Evolutionary conservation across 2,113 vertebrate genomes (phyloP).

Genomic region (Zosterops japonicus): DNA sequence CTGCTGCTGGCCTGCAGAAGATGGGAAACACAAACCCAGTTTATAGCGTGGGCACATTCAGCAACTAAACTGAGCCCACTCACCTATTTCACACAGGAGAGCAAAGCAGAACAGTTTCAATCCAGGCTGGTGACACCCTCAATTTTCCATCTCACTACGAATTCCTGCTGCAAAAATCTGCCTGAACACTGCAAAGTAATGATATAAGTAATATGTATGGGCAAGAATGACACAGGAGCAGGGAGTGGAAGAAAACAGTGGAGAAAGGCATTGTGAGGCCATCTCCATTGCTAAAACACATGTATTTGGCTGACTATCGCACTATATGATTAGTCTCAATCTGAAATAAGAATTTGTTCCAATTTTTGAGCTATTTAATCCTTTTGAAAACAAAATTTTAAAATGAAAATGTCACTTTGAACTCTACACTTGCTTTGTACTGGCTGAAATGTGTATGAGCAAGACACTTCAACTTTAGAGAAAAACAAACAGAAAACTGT

Average conservation of each 20-base stretch:
- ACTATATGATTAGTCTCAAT: neutral
- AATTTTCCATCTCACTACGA: neutral
- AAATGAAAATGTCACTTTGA: neutral
- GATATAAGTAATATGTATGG: neutral
- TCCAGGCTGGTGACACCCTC: neutral
- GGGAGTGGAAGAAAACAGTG: neutral
- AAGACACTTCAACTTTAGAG: neutral
- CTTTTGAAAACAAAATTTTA: neutral
- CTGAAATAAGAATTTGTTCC: neutral
- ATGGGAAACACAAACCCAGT: neutral
- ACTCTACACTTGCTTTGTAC: neutral
- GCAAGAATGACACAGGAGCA: neutral
- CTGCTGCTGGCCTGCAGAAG: neutral
- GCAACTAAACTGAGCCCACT: neutral
- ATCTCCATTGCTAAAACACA: neutral
- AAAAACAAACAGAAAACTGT: neutral
- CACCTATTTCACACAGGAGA: neutral
- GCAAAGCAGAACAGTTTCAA: neutral
- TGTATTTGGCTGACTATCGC: neutral
- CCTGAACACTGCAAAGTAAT: neutral
- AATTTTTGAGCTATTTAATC: neutral
- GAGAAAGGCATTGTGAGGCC: neutral
- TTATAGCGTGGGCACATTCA: fast-evolving
- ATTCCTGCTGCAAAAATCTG: neutral
- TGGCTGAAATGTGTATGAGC: neutral